These are phyloP conservation scores for Podarcis cretensis DNA, from an alignment of 2,113 vertebrate species.

Conservation along the genomic window DNA sequence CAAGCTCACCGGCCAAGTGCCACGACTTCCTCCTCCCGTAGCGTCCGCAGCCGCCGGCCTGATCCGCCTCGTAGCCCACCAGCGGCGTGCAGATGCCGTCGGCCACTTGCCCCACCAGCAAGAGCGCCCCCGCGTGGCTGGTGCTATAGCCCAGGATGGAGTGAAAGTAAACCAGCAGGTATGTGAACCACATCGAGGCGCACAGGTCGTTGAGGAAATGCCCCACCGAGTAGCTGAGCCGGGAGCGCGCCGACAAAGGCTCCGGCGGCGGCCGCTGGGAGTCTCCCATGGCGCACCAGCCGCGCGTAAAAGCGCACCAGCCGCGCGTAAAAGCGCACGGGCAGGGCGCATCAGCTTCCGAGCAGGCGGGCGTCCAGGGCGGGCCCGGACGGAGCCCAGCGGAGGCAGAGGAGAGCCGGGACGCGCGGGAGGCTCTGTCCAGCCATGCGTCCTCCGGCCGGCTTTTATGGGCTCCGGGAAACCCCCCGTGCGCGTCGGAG, in stretches of 20 bases:
- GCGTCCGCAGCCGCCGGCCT: conserved; percentile 64
- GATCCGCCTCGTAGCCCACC: conserved; percentile 87
- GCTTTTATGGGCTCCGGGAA: not conserved
- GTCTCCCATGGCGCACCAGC: not conserved
- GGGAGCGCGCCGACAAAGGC: conserved; percentile 40
- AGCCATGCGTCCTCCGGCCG: not conserved
- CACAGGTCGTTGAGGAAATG: conserved; percentile 91
- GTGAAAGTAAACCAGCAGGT: conserved; percentile 88
- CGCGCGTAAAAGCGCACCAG: conserved; percentile 3
- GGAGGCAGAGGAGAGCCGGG: not conserved
- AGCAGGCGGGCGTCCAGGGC: not conserved
- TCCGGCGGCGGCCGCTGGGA: conserved; percentile 35
- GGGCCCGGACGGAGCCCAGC: not conserved
- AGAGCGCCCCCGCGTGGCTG: conserved; percentile 79
- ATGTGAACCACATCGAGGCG: conserved; percentile 93
- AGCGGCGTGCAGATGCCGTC: conserved; percentile 87
- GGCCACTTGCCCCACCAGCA: conserved; percentile 85
- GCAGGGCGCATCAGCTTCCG: not conserved
- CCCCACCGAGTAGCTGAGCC: conserved; percentile 83
- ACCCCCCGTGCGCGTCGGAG: not conserved
- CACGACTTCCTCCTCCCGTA: conserved; percentile 89
- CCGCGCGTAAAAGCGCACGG: conserved; percentile 3
- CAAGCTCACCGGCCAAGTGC: conserved; percentile 85
- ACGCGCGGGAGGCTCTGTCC: not conserved
- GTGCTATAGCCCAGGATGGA: conserved; percentile 85